Evolutionary conservation across 2,888 invertebrate species (phyloP), one percentile per base, ranked within the genome.

Genomic region (Biston stratarius): DNA sequence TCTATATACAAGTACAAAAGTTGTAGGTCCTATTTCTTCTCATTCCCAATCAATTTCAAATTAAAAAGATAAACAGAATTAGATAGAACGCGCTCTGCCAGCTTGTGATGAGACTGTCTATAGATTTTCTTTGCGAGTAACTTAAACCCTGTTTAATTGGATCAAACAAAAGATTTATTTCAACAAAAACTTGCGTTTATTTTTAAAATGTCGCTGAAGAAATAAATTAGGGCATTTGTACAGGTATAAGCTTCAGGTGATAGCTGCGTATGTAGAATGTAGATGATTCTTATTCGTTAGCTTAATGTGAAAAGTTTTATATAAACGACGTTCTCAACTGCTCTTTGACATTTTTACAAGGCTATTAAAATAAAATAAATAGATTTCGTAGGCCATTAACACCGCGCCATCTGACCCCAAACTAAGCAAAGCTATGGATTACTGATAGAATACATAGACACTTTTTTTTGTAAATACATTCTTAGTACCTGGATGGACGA

Each of bases 1-100:
- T 63, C 44, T 36, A 56, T 42, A 42, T 5, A 38, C 9, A 9
- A 38, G 11, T 48, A 40, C 14, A 40, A 33, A 42, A 61, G 12
- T 53, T 55, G 48, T 62, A 44, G 57, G 49, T 51, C 45, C 38
- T 15, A 51, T 58, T 63, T 33, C 15, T 49, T 57, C 45, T 64
- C 47, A 60, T 60, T 53, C 53, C 34, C 58, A 64, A 64, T 59
- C 58, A 64, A 64, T 64, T 59, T 64, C 59, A 33, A 53, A 60
- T 65, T 59, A 61, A 65, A 65, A 61, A 65, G 55, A 65, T 65
- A 44, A 65, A 61, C 65, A 65, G 49, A 44, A 59, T 65, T 61
- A 44, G 44, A 34, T 45, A 44, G 48, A 60, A 36, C 64, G 47
- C 47, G 55, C 47, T 51, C 36, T 33, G 60, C 42, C 40, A 58